phyloP scores from a whole-genome alignment of 2,797 vertebrate species.

The Poeciliopsis gracilis region DNA sequence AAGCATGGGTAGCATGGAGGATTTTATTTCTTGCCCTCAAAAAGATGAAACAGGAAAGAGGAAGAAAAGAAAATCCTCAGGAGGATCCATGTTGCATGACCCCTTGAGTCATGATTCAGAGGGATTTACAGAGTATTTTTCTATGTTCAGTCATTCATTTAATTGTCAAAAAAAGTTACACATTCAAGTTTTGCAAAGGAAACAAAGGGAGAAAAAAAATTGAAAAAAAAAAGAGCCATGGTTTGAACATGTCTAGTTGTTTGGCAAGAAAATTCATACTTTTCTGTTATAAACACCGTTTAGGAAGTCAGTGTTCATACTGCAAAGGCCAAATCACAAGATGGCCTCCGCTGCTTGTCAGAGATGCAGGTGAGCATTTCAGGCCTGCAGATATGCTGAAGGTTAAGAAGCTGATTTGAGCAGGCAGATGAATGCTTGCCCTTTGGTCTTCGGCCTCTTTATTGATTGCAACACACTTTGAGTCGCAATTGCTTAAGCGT shows the following conservation, averaged over 20 bases:
- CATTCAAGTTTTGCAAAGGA: neutral
- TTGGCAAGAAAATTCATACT: neutral
- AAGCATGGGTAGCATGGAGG: slow-evolving; percentile 31
- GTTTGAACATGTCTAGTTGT: neutral
- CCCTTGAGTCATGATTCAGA: slow-evolving; percentile 41
- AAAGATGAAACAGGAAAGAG: slow-evolving; percentile 4
- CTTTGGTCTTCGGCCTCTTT: slow-evolving; percentile 62
- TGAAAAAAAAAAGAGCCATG: neutral
- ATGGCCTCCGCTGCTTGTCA: slow-evolving; percentile 40
- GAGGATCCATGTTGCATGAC: slow-evolving; percentile 12
- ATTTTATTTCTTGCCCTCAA: slow-evolving; percentile 27
- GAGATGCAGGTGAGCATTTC: slow-evolving; percentile 56
- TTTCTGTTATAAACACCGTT: slow-evolving; percentile 2
- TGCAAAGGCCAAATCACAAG: slow-evolving; percentile 18
- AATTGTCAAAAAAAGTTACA: neutral
- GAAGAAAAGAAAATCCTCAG: slow-evolving; percentile 17
- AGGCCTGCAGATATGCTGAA: slow-evolving; percentile 59
- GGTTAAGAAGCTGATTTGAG: slow-evolving; percentile 73
- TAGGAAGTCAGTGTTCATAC: neutral
- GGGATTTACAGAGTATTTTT: slow-evolving; percentile 24
- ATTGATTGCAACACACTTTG: slow-evolving; percentile 66
- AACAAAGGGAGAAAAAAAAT: neutral
- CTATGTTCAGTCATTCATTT: slow-evolving; percentile 4
- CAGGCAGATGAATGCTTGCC: slow-evolving; percentile 60
- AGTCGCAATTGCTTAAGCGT: slow-evolving; percentile 66